A percentile compares a stretch with the other conserved stretches of the same genome.
These are phyloP conservation scores for Blastobasis adustella DNA, from an alignment of 2,888 invertebrate species.

Conservation along the genomic window DNA sequence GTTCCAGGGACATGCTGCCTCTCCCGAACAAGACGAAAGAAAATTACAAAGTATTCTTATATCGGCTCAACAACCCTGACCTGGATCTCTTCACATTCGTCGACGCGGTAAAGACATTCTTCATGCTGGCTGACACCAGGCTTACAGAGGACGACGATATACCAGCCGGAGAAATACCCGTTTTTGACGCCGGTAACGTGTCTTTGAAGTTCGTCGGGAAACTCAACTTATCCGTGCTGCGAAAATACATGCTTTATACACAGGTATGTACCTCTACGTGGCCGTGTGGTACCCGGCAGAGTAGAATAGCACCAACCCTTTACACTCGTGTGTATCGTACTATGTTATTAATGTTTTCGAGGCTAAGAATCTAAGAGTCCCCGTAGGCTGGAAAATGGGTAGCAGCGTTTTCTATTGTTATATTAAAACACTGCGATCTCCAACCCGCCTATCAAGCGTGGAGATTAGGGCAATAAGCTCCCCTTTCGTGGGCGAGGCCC, in stretches of 20 bases:
- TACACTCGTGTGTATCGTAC: too few relatives aligned
- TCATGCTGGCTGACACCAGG: conserved; percentile 82
- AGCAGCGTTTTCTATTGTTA: too few relatives aligned
- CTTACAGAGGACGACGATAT: conserved; percentile 76
- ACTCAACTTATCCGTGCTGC: conserved; percentile 76
- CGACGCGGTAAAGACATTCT: conserved; percentile 80
- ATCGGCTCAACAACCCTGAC: conserved; percentile 77
- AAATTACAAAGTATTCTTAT: conserved; percentile 80
- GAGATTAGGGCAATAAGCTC: too few relatives aligned
- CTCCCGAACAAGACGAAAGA: conserved; percentile 79
- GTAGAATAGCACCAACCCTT: too few relatives aligned
- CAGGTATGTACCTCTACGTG: conserved; percentile 58
- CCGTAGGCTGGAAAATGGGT: too few relatives aligned
- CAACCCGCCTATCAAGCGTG: too few relatives aligned
- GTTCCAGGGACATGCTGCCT: conserved; percentile 79
- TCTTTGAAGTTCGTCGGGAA: conserved; percentile 78
- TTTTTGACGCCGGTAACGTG: conserved; percentile 81
- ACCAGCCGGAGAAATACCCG: conserved; percentile 80
- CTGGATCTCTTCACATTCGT: conserved; percentile 79
- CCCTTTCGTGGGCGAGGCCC: too few relatives aligned
- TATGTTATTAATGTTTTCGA: too few relatives aligned
- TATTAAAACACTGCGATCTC: too few relatives aligned
- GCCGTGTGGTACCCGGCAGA: too few relatives aligned
- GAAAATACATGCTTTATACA: conserved; percentile 82
- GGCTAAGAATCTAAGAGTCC: too few relatives aligned